These are phyloP conservation scores for Branchinecta sandiegonensis DNA, from an alignment of 2,888 invertebrate species.

Conservation along the genomic window DNA sequence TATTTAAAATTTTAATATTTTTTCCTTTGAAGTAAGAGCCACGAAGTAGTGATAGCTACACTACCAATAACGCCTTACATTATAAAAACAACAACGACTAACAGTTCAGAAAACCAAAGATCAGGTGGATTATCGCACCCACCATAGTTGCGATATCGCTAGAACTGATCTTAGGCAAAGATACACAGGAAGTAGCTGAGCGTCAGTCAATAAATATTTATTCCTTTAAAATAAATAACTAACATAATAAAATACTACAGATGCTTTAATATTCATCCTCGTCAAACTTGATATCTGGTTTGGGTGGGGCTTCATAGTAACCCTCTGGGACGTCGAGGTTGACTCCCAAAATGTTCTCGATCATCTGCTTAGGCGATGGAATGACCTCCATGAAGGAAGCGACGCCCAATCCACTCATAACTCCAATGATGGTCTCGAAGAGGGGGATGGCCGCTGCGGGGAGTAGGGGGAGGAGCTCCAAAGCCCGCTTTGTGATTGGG, in stretches of 20 bases:
- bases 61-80: too few species aligned
- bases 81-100: too few species aligned
- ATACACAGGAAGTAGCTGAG: too few species aligned
- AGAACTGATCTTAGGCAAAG: not conserved
- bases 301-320: not conserved
- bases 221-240: too few species aligned
- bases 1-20: too few species aligned
- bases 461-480: conserved; percentile 11
- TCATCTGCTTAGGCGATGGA: not conserved
- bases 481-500: not conserved
- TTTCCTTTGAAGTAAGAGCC: too few species aligned
- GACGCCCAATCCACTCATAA: not conserved
- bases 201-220: too few species aligned
- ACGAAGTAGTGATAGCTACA: too few species aligned
- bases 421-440: not conserved
- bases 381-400: not conserved
- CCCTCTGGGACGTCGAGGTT: conserved; percentile 5
- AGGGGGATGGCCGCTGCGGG: not conserved
- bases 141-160: too few species aligned
- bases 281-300: not conserved
- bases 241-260: too few species aligned
- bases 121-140: too few species aligned
- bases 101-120: too few species aligned
- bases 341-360: not conserved
- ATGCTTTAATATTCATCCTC: not conserved